A percentile compares a stretch with the other conserved stretches of the same genome.
These are phyloP conservation scores for Tursiops truncatus DNA, from an alignment of 2,113 vertebrate species.

Conservation along the genomic window DNA sequence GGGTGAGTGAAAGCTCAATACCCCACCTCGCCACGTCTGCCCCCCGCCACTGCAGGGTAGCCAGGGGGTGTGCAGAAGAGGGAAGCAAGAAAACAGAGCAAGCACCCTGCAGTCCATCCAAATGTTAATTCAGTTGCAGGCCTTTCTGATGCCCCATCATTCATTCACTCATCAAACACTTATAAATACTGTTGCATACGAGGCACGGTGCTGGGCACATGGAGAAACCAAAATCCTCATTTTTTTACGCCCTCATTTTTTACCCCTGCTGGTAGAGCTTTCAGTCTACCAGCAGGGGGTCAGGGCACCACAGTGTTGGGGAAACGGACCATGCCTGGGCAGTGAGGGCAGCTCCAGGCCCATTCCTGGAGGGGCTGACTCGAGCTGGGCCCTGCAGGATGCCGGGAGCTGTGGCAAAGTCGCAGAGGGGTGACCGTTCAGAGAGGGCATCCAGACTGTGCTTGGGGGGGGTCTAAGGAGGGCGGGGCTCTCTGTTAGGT, in stretches of 20 bases:
- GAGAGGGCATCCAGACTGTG: neutral
- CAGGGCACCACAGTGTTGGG: neutral
- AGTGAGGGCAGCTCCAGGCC: neutral
- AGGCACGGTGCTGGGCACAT: accelerated
- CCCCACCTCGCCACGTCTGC: neutral
- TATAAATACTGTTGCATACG: accelerated
- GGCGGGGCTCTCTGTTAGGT: neutral
- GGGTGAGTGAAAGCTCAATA: neutral
- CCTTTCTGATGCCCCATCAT: neutral
- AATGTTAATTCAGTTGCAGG: neutral
- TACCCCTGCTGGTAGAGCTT: neutral
- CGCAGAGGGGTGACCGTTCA: accelerated
- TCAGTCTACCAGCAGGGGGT: neutral
- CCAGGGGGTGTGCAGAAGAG: neutral
- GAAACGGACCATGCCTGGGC: neutral
- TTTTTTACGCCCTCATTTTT: neutral
- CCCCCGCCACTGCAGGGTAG: too few relatives aligned
- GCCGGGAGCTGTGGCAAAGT: neutral
- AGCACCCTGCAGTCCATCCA: accelerated
- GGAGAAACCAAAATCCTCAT: neutral
- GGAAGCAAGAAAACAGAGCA: neutral
- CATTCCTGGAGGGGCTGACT: neutral
- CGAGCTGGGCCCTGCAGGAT: neutral
- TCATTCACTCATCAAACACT: neutral
- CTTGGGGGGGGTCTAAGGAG: too few relatives aligned